phyloP scores from a whole-genome alignment of 1,140 invertebrate genomes.

The Psilanteris sp. region DNA sequence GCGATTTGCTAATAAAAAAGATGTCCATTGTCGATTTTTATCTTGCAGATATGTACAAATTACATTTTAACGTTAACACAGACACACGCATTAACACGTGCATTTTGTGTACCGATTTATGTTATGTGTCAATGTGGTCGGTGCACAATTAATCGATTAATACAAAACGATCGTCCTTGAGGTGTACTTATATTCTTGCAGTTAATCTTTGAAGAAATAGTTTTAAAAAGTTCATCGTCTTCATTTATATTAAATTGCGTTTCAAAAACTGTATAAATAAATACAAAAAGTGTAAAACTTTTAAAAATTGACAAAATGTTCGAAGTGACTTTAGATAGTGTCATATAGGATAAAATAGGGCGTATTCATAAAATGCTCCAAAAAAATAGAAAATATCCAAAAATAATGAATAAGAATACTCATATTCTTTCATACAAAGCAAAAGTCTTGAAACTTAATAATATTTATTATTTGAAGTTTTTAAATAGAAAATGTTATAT shows the following conservation, averaged over 20 bases:
- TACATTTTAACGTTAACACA: constrained; percentile 57
- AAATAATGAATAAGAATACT: too few relatives aligned
- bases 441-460: too few relatives aligned
- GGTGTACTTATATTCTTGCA: too few relatives aligned
- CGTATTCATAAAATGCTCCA: too few relatives aligned
- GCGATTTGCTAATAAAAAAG: constrained; percentile 38
- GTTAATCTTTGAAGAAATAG: too few relatives aligned
- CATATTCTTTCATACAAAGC: too few relatives aligned
- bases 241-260: too few relatives aligned
- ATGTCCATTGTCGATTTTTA: constrained; percentile 57
- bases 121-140: constrained; percentile 56
- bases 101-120: constrained; percentile 60
- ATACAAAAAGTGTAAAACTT: constrained; percentile 3
- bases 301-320: constrained; percentile 20
- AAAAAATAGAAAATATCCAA: too few relatives aligned
- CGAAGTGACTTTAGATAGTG: constrained; percentile 43
- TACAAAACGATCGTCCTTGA: constrained; percentile 42
- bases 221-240: too few relatives aligned
- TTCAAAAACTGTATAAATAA: too few relatives aligned
- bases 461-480: too few relatives aligned
- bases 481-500: too few relatives aligned
- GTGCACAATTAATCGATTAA: constrained; percentile 50
- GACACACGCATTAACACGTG: constrained; percentile 45
- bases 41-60: constrained; percentile 66
- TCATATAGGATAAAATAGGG: constrained; percentile 1